phyloP scores from a whole-genome alignment of 1,140 invertebrate species.

The Periplaneta americana region DNA sequence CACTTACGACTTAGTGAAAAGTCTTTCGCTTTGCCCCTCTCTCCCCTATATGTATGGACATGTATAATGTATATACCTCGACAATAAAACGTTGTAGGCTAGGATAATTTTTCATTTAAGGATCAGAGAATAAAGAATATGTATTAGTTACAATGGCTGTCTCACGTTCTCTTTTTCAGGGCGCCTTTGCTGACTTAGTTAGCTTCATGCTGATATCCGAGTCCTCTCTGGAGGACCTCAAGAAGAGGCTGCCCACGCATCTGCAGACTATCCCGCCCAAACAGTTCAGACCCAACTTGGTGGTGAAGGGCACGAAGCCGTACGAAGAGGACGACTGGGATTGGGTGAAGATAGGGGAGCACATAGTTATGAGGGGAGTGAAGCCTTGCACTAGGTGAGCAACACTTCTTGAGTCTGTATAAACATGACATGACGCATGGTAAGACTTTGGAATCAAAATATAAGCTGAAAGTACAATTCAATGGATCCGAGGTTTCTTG shows the following conservation, averaged over 20 bases:
- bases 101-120: too few species aligned
- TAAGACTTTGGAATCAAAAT: neutral
- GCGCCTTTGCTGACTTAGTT: slow-evolving; percentile 39
- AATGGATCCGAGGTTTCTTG: too few species aligned
- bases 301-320: slow-evolving; percentile 32
- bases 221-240: slow-evolving; percentile 42
- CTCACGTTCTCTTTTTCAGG: slow-evolving; percentile 26
- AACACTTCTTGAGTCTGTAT: neutral
- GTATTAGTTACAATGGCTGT: neutral
- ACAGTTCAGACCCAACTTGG: slow-evolving; percentile 46
- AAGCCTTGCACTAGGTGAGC: slow-evolving; percentile 33
- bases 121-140: too few species aligned
- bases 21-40: too few species aligned
- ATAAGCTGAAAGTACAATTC: too few species aligned
- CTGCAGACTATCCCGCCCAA: slow-evolving; percentile 23
- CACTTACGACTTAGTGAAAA: too few species aligned
- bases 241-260: slow-evolving; percentile 29
- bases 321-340: slow-evolving; percentile 44
- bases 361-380: slow-evolving; percentile 34
- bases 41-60: too few species aligned
- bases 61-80: too few species aligned
- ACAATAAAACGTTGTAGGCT: too few species aligned
- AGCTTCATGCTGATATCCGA: slow-evolving; percentile 42
- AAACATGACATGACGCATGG: neutral
- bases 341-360: slow-evolving; percentile 37